Evolutionary conservation across 1,140 invertebrate genomes (phyloP).

Genomic region (Penaeus vannamei): DNA sequence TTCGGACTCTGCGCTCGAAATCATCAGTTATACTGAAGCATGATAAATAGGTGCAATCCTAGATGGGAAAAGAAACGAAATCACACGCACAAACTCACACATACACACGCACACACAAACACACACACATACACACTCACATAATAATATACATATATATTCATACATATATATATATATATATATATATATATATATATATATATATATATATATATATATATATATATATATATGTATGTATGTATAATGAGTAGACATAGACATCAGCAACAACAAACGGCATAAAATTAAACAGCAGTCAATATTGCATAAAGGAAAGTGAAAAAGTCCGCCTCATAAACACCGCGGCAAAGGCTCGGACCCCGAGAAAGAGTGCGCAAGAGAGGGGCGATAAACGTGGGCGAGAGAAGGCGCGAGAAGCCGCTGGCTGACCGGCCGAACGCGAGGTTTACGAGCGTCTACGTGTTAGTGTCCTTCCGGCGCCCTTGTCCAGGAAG

Average conservation of each 20-base stretch:
- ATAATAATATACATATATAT: neutral
- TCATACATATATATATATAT: neutral
- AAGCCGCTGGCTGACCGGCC: slow-evolving; percentile 39
- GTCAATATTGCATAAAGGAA: no score
- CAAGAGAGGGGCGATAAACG: neutral
- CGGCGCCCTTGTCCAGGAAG: slow-evolving; percentile 7
- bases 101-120: neutral
- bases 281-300: no score
- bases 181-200: neutral
- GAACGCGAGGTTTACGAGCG: slow-evolving; percentile 35
- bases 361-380: no score
- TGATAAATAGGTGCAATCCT: no score
- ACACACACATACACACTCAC: neutral
- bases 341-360: no score
- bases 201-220: slow-evolving; percentile 20
- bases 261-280: no score
- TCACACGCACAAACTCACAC: neutral
- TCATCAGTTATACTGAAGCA: no score
- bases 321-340: no score
- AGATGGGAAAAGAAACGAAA: no score
- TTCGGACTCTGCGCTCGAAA: no score
- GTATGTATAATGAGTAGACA: no score
- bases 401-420: neutral
- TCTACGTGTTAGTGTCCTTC: slow-evolving; percentile 47
- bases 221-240: neutral